phyloP scores from a whole-genome alignment of 2,888 invertebrate species.

The Papilio gigon region DNA sequence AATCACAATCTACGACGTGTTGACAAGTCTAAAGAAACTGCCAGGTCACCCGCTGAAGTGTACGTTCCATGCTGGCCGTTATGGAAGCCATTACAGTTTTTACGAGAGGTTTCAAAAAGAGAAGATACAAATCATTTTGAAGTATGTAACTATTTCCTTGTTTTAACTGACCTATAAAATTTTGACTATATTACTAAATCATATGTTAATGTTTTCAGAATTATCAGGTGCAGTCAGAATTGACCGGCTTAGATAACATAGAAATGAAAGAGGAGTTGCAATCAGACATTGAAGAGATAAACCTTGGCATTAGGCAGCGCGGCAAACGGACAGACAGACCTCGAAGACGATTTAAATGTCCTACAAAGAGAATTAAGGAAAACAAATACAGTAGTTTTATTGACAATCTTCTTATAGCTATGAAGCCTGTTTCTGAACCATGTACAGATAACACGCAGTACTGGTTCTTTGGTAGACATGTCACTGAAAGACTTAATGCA shows the following conservation, averaged over 20 bases:
- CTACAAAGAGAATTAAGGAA: conserved; percentile 45
- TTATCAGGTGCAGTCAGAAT: conserved; percentile 48
- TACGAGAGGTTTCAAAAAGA: conserved; percentile 59
- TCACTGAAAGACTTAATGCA: conserved; percentile 63
- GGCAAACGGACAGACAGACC: conserved; percentile 66
- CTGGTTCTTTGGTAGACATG: conserved; percentile 72
- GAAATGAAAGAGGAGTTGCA: conserved; percentile 59
- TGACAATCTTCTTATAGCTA: conserved; percentile 63
- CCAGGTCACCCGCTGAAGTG: conserved; percentile 57
- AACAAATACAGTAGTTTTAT: conserved; percentile 62
- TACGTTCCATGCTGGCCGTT: conserved; percentile 75
- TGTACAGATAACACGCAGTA: conserved; percentile 50
- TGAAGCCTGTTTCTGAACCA: conserved; percentile 60
- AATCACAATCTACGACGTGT: conserved; percentile 72
- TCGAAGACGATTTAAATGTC: conserved; percentile 48
- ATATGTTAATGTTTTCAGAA: conserved; percentile 46
- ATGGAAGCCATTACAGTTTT: conserved; percentile 73
- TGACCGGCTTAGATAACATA: conserved; percentile 41
- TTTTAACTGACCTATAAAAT: background rate
- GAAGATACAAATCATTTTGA: conserved; percentile 55
- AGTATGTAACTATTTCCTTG: conserved; percentile 47
- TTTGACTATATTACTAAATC: background rate
- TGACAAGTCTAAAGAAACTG: conserved; percentile 62
- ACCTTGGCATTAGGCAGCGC: conserved; percentile 59
- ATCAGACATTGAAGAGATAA: conserved; percentile 51